Percentiles rank a stretch among this genome's conserved stretches.
phyloP scores from a whole-genome alignment of 1,140 invertebrate species.

The Drosophila virilis region DNA sequence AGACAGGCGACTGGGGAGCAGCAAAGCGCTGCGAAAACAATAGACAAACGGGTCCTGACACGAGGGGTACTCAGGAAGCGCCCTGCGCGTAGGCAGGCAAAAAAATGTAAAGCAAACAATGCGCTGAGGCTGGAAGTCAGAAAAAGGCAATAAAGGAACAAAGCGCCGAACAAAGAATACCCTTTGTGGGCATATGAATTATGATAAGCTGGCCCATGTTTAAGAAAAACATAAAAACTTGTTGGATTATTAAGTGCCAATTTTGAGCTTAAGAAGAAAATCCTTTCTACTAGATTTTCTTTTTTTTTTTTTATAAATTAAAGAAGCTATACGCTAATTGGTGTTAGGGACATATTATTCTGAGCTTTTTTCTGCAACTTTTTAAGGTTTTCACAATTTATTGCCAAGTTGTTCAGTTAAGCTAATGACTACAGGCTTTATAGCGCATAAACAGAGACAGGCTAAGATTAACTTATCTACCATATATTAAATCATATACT shows the following conservation, averaged over 20 bases:
- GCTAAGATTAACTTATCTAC: not conserved
- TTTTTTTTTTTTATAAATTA: too few species aligned
- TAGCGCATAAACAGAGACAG: not conserved
- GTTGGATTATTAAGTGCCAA: too few species aligned
- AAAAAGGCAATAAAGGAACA: slow-evolving; percentile 13
- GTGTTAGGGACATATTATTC: too few species aligned
- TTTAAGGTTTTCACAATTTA: too few species aligned
- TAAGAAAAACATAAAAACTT: too few species aligned
- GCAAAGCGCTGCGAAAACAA: slow-evolving; percentile 45
- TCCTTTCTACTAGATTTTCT: too few species aligned
- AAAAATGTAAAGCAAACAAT: slow-evolving; percentile 26
- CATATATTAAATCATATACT: not conserved
- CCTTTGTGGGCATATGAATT: not conserved
- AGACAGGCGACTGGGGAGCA: slow-evolving; percentile 42
- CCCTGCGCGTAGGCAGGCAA: slow-evolving; percentile 18
- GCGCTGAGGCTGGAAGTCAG: slow-evolving; percentile 18
- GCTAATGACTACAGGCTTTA: too few species aligned
- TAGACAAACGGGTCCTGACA: slow-evolving; percentile 33
- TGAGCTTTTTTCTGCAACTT: too few species aligned
- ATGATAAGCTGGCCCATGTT: not conserved
- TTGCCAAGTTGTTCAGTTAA: too few species aligned
- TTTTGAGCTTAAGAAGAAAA: too few species aligned
- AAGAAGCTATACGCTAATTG: too few species aligned
- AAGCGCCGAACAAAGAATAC: slow-evolving; percentile 34
- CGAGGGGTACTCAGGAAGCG: not conserved